These are phyloP conservation scores for Gymnosoma rotundatum DNA, from an alignment of 2,888 invertebrate genomes.

Conservation along the genomic window DNA sequence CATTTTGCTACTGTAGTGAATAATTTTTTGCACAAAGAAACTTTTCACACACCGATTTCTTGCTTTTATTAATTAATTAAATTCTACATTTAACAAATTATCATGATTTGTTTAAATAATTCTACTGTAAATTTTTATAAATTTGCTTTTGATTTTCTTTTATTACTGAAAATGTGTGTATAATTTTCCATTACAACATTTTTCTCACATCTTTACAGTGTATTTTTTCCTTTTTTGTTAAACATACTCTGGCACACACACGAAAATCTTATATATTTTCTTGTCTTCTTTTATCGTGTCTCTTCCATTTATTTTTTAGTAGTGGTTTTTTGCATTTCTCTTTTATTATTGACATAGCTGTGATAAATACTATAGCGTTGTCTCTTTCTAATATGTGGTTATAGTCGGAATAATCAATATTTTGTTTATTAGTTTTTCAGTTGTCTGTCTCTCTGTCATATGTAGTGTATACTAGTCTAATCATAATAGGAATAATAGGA, in stretches of 20 bases:
- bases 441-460: constrained; percentile 43
- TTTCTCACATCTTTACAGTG: constrained; percentile 61
- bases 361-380: neutral
- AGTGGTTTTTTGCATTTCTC: constrained; percentile 69
- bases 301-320: constrained; percentile 69
- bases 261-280: constrained; percentile 65
- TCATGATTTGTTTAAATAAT: constrained; percentile 5
- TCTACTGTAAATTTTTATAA: constrained; percentile 20
- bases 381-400: constrained; percentile 57
- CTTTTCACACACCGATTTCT: constrained; percentile 12
- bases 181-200: constrained; percentile 68
- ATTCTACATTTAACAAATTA: constrained; percentile 15
- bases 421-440: constrained; percentile 46
- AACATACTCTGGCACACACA: constrained; percentile 48
- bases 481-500: constrained; percentile 69
- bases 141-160: constrained; percentile 43
- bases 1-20: constrained; percentile 21
- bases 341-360: constrained; percentile 70
- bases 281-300: constrained; percentile 68
- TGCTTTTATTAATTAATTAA: constrained; percentile 19
- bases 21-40: constrained; percentile 34
- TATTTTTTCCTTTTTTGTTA: constrained; percentile 44
- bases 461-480: constrained; percentile 65
- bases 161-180: constrained; percentile 63
- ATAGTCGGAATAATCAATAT: constrained; percentile 62